Evolutionary conservation across 2,888 invertebrate species (phyloP).

Genomic region (Cheilosia urbana): DNA sequence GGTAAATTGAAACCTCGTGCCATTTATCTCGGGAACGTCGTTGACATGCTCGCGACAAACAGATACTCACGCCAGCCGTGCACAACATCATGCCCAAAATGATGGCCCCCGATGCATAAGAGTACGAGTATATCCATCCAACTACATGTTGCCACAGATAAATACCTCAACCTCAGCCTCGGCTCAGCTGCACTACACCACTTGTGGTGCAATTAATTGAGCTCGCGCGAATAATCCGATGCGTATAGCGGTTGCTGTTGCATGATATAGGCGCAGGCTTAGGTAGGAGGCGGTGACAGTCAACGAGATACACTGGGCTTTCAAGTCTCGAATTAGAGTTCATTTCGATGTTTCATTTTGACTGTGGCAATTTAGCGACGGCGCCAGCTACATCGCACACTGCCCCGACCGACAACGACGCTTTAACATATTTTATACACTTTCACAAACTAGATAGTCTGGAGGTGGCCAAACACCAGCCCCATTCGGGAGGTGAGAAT

Average conservation of each 20-base stretch:
- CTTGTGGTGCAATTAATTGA: slow-evolving; percentile 68
- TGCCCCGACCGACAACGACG: slow-evolving; percentile 13
- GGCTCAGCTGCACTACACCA: slow-evolving; percentile 7
- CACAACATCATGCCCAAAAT: slow-evolving; percentile 24
- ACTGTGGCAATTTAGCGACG: slow-evolving; percentile 46
- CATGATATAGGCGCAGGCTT: slow-evolving; percentile 17
- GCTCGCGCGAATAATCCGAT: slow-evolving; percentile 49
- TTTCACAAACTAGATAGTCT: slow-evolving; percentile 53
- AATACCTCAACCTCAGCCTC: neutral
- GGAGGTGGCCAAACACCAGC: neutral
- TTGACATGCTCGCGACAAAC: slow-evolving; percentile 58
- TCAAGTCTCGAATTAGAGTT: slow-evolving; percentile 63
- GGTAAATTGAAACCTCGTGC: slow-evolving; percentile 66
- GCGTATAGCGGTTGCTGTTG: slow-evolving; percentile 28
- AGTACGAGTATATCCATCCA: slow-evolving; percentile 6
- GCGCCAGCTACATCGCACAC: slow-evolving; percentile 43
- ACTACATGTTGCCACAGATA: slow-evolving; percentile 3
- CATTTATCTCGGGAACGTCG: slow-evolving; percentile 55
- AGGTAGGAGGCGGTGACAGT: slow-evolving; percentile 27
- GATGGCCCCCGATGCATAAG: neutral
- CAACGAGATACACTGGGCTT: slow-evolving; percentile 32
- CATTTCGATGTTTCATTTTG: slow-evolving; percentile 50
- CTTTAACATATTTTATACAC: slow-evolving; percentile 60
- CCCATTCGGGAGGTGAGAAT: slow-evolving; percentile 41
- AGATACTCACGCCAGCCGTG: slow-evolving; percentile 37